Base-by-base conservation (phyloP, 2,113 vertebrate species). In the Anser brachyrhynchus region DNA sequence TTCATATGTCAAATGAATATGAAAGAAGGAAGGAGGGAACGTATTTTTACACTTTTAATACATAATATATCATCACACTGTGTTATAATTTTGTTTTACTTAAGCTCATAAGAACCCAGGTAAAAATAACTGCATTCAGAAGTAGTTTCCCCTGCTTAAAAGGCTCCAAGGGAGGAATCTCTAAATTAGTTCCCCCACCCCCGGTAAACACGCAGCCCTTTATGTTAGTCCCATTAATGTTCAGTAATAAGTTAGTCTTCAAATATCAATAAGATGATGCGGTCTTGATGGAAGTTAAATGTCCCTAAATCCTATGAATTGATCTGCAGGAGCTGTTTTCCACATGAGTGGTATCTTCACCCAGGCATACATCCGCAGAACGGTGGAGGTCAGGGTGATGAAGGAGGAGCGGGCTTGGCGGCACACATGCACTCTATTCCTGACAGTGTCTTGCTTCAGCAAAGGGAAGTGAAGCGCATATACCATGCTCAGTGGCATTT, bases 401-500 rank as follows among this genome's bases (percentile, higher is more conserved):
- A 93, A 94, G 97, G 97, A 96, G 98, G 97, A 95, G 97, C 90
- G 82, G 97, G 96, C 83, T 95, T 76, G 92, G 96, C 97, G 62
- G 97, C 97, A 85, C 95, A 97, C 89, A 97, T 91, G 97, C 98
- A 97, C 98, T 98, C 98, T 97, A 92, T 98, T 98, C 93, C 98
- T 97, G 97, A 97, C 96, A 95, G 97, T 97, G 97, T 94, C 97
- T 97, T 97, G 98, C 98, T 97, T 98, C 95, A 88, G 97, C 98
- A 94, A 96, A 97, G 98, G 97, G 96, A 98, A 99, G 96, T 98
- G 98, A 99, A 99, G 99, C 99, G 98, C 97, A 95, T 90, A 93
- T 96, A 86, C 98, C 98, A 99, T 99, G 99, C 99, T 99, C 98
- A 99, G 97, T 99, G 99, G 98, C 99, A 99, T 99, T 99, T 99